Conservation (phyloP, 2,888 invertebrate species). For the Cyrtodaria siliqua region DNA sequence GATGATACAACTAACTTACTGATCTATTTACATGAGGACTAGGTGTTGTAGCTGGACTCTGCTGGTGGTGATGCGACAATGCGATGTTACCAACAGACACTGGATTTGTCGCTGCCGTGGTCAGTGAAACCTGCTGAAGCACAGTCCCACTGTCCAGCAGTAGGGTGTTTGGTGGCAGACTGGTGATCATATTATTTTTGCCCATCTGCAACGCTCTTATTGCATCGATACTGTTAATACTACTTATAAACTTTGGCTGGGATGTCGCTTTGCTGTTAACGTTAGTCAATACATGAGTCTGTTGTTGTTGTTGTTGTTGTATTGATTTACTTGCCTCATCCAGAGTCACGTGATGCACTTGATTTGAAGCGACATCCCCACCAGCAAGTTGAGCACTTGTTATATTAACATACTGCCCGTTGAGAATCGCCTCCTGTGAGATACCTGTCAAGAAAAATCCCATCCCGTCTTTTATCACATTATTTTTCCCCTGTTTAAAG, state of each 20-base stretch:
- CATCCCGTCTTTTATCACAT: slow-evolving; percentile 73
- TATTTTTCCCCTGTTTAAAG: slow-evolving; percentile 73
- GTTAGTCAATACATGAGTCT: slow-evolving; percentile 28
- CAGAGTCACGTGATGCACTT: slow-evolving; percentile 51
- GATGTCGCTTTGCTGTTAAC: slow-evolving; percentile 43
- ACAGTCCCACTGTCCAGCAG: slow-evolving; percentile 74
- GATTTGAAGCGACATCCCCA: slow-evolving; percentile 62
- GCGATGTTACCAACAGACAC: slow-evolving; percentile 57
- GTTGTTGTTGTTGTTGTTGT: slow-evolving; percentile 53
- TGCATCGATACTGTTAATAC: slow-evolving; percentile 51
- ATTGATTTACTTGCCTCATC: slow-evolving; percentile 59
- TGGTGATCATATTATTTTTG: slow-evolving; percentile 63
- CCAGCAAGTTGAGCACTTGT: slow-evolving; percentile 70
- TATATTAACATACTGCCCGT: slow-evolving; percentile 80
- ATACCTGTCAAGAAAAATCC: slow-evolving; percentile 76
- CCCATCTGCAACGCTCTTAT: slow-evolving; percentile 57
- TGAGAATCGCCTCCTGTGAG: slow-evolving; percentile 73
- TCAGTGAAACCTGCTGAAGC: slow-evolving; percentile 66
- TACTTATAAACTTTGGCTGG: slow-evolving; percentile 49
- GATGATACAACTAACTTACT: slow-evolving; percentile 62
- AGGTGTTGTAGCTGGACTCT: slow-evolving; percentile 64
- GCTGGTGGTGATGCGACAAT: slow-evolving; percentile 49
- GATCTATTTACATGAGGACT: slow-evolving; percentile 70
- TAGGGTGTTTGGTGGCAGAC: slow-evolving; percentile 69
- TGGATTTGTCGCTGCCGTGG: slow-evolving; percentile 54